A percentile compares a stretch with the other conserved stretches of the same genome.
Evolutionary conservation across 2,113 vertebrate species (phyloP).

Genomic region (Bufo bufo): DNA sequence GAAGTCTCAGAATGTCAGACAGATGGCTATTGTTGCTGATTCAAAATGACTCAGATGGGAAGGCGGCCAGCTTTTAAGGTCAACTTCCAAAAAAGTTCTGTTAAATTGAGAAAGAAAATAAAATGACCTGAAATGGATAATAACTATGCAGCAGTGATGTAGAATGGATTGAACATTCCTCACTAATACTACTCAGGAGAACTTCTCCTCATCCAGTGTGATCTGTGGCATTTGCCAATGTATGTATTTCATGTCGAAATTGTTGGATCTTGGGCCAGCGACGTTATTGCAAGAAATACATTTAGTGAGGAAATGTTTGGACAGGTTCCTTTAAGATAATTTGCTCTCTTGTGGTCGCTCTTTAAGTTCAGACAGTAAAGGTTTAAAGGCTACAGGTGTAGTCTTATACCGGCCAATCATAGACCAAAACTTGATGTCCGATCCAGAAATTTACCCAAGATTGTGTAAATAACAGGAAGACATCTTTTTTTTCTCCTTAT

Average conservation of each 20-base stretch:
- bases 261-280: conserved; percentile 33
- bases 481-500: not conserved
- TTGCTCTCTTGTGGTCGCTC: conserved; percentile 5
- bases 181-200: conserved; percentile 66
- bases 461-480: conserved; percentile 4
- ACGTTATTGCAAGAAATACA: conserved; percentile 35
- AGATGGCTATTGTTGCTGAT: conserved; percentile 59
- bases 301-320: conserved; percentile 44
- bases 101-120: conserved; percentile 54
- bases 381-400: conserved; percentile 21
- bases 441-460: not conserved
- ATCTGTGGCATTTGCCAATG: conserved; percentile 37
- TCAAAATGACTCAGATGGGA: conserved; percentile 58
- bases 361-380: not conserved
- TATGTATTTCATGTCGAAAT: conserved; percentile 27
- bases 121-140: conserved; percentile 50
- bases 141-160: not conserved
- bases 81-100: conserved; percentile 50
- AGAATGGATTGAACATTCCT: conserved; percentile 12
- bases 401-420: not conserved
- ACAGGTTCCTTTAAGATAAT: conserved; percentile 25
- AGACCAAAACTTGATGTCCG: not conserved
- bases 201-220: conserved; percentile 48
- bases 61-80: conserved; percentile 55
- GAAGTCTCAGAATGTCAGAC: conserved; percentile 57